phyloP scores from a whole-genome alignment of 2,797 vertebrate genomes.

The Tiaroga cobitis region DNA sequence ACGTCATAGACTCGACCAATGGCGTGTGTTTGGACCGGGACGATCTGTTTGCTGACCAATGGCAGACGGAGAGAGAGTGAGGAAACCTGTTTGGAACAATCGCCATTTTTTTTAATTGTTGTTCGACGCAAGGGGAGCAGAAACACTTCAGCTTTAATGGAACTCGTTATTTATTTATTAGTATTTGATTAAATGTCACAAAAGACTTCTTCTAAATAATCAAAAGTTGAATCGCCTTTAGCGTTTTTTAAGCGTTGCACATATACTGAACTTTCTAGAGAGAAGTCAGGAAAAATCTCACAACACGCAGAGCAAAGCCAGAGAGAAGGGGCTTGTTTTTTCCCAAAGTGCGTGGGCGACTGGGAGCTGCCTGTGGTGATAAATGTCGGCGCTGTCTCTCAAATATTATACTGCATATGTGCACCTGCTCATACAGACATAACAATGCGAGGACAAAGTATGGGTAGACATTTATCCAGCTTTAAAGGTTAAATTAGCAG shows the following conservation, averaged over 20 bases:
- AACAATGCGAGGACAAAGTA: slow-evolving; percentile 23
- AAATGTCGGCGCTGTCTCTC: slow-evolving; percentile 51
- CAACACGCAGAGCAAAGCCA: slow-evolving; percentile 24
- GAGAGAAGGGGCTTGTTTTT: slow-evolving; percentile 33
- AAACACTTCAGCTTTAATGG: neutral
- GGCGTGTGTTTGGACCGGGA: neutral
- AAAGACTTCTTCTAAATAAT: neutral
- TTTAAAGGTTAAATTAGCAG: slow-evolving; percentile 1
- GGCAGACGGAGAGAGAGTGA: neutral
- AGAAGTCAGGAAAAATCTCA: slow-evolving; percentile 21
- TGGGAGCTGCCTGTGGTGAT: slow-evolving; percentile 53
- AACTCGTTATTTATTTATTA: neutral
- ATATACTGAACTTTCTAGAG: slow-evolving; percentile 29
- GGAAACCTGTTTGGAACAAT: slow-evolving; percentile 1
- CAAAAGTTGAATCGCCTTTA: neutral
- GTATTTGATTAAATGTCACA: neutral
- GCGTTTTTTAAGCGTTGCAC: neutral
- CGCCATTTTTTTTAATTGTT: neutral
- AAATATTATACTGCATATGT: slow-evolving; percentile 38
- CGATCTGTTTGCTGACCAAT: neutral
- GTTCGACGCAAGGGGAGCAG: too few species aligned
- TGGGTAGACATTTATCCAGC: neutral
- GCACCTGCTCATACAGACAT: slow-evolving; percentile 33
- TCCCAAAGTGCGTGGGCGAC: slow-evolving; percentile 52
- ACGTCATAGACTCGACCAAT: neutral